phyloP scores from a whole-genome alignment of 2,113 vertebrate genomes.

The Gyps fulvus region DNA sequence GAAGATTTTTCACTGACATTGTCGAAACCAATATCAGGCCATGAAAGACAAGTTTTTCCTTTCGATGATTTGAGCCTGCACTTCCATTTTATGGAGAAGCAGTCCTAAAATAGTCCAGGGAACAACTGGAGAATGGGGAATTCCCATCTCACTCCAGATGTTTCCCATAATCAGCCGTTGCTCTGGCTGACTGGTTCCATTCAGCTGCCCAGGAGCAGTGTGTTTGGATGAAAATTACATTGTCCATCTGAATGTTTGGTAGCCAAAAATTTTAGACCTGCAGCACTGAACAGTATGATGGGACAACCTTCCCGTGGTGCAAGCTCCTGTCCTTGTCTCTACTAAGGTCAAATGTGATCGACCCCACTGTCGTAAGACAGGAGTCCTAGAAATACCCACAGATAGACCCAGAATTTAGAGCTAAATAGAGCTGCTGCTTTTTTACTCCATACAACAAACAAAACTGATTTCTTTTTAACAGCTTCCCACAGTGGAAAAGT shows the following conservation, averaged over 20 bases:
- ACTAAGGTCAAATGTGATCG: not conserved
- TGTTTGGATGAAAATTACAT: not conserved
- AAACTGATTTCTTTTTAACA: not conserved
- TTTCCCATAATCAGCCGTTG: not conserved
- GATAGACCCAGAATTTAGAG: not conserved
- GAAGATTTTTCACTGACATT: fast-evolving
- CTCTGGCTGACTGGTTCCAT: not conserved
- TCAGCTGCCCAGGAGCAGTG: not conserved
- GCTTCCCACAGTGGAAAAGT: not conserved
- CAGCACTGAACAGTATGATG: not conserved
- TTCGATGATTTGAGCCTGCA: not conserved
- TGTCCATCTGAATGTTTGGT: not conserved
- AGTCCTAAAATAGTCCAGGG: not conserved
- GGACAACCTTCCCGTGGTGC: not conserved
- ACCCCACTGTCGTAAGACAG: not conserved
- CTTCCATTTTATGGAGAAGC: not conserved
- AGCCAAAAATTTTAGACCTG: not conserved
- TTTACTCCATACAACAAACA: not conserved
- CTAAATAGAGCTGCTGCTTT: not conserved
- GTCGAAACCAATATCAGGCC: not conserved
- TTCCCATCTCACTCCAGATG: not conserved
- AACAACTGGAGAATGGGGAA: not conserved
- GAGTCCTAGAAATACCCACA: not conserved
- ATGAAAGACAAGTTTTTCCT: not conserved
- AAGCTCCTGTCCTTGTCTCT: not conserved